Conservation (phyloP, 2,888 invertebrate species). For the Tenthredo livida region DNA sequence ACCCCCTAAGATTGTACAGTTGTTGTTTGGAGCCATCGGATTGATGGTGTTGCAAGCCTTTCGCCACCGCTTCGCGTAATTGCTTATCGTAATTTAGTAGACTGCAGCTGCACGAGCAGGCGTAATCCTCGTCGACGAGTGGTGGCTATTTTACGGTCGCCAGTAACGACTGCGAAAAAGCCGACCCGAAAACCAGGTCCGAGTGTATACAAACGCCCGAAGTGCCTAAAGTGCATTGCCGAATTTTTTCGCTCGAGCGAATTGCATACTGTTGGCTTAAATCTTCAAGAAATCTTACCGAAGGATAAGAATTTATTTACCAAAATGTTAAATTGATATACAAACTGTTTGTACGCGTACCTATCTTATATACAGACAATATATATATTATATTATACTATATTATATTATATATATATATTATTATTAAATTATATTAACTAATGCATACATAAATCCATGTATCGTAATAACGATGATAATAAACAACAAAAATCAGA, state of each 20-base stretch:
- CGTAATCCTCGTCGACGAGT: constrained; percentile 24
- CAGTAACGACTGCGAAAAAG: background rate
- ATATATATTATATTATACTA: constrained; percentile 42
- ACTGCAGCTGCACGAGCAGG: constrained; percentile 42
- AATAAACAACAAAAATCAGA: constrained; percentile 32
- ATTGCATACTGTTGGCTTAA: constrained; percentile 49
- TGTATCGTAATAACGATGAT: constrained; percentile 39
- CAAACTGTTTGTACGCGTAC: constrained; percentile 50
- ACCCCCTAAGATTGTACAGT: constrained; percentile 27
- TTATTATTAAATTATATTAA: constrained; percentile 13
- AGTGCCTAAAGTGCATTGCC: constrained; percentile 21
- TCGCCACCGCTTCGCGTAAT: constrained; percentile 39
- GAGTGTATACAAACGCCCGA: constrained; percentile 19
- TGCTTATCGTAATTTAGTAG: constrained; percentile 39
- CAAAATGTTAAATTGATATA: constrained; percentile 42
- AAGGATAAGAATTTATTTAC: constrained; percentile 49
- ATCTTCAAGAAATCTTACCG: constrained; percentile 35
- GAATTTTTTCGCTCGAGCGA: constrained; percentile 39
- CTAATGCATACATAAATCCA: constrained; percentile 52
- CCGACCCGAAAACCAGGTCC: constrained; percentile 32
- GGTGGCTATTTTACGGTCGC: constrained; percentile 14
- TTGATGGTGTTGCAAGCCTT: constrained; percentile 32
- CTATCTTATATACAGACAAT: constrained; percentile 49
- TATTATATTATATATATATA: constrained; percentile 36
- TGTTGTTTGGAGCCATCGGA: background rate